Evolutionary conservation across 1,140 invertebrate genomes (phyloP).

Genomic region (Thrips palmi): DNA sequence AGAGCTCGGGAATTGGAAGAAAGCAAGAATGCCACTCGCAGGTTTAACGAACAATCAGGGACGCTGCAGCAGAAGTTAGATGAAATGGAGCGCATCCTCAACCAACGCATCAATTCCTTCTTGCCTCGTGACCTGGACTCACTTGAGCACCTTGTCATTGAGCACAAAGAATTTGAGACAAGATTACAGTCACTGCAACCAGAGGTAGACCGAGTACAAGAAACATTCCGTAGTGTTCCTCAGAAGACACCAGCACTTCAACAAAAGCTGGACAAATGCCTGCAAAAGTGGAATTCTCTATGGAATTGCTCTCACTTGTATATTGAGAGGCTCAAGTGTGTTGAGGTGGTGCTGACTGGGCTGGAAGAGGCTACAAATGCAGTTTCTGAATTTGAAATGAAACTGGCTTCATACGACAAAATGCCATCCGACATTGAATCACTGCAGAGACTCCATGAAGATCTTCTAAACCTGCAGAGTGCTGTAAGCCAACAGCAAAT

Average conservation of each 20-base stretch:
- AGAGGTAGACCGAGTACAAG: conserved; percentile 65
- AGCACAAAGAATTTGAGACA: conserved; percentile 76
- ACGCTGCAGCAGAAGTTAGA: conserved; percentile 64
- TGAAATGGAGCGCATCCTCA: conserved; percentile 66
- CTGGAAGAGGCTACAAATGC: conserved; percentile 76
- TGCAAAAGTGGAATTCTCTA: conserved; percentile 80
- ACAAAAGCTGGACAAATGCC: conserved; percentile 68
- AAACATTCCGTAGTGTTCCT: conserved; percentile 61
- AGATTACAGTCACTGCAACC: conserved; percentile 42
- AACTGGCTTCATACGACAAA: conserved; percentile 66
- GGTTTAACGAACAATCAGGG: conserved; percentile 70
- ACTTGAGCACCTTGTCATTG: conserved; percentile 66
- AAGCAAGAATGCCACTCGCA: conserved; percentile 66
- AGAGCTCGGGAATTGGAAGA: conserved; percentile 64
- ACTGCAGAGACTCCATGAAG: conserved; percentile 48
- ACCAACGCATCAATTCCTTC: conserved; percentile 55
- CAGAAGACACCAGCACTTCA: conserved; percentile 79
- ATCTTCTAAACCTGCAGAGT: conserved; percentile 59
- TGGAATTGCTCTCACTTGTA: conserved; percentile 73
- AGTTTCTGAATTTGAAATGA: conserved; percentile 81
- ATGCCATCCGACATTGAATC: conserved; percentile 64
- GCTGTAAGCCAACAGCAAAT: conserved; percentile 67
- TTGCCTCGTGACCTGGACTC: conserved; percentile 70
- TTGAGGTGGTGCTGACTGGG: conserved; percentile 74
- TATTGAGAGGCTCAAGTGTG: conserved; percentile 71